These are phyloP conservation scores for Lasioglossum marginatum DNA, from an alignment of 2,888 invertebrate species.

Conservation along the genomic window DNA sequence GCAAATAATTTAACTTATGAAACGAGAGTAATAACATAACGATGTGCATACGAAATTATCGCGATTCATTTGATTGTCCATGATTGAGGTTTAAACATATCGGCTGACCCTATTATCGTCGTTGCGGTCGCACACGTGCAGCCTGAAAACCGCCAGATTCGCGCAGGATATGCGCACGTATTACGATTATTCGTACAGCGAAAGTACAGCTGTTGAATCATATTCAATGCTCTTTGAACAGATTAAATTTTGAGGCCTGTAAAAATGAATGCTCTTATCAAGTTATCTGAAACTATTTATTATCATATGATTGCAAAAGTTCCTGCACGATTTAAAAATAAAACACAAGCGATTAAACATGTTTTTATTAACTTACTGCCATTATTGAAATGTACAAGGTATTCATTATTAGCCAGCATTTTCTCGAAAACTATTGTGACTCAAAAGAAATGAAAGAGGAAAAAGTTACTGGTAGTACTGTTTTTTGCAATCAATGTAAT, in stretches of 20 bases:
- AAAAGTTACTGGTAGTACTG: too few species aligned
- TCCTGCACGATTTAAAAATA: too few species aligned
- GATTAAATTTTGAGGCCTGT: slow-evolving; percentile 48
- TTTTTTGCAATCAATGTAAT: too few species aligned
- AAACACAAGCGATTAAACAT: too few species aligned
- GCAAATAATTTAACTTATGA: background rate
- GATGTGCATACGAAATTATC: slow-evolving; percentile 16
- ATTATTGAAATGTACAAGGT: too few species aligned
- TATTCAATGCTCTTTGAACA: slow-evolving; percentile 27
- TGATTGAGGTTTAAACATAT: slow-evolving; percentile 31
- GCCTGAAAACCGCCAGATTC: slow-evolving; percentile 43
- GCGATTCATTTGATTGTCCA: slow-evolving; percentile 23
- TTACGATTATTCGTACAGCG: slow-evolving; percentile 45
- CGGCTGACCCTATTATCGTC: slow-evolving; percentile 26
- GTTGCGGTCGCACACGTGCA: slow-evolving; percentile 24
- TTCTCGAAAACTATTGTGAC: too few species aligned
- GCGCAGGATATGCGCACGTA: slow-evolving; percentile 46
- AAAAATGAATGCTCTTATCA: background rate
- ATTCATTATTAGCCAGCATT: too few species aligned
- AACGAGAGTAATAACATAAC: background rate
- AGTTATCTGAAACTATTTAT: background rate
- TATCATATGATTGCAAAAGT: background rate
- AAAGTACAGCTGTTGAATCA: slow-evolving; percentile 52
- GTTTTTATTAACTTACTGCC: too few species aligned
- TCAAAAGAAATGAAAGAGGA: too few species aligned